Evolutionary conservation across 2,113 vertebrate genomes (phyloP).

Genomic region (Pyrgilauda ruficollis): DNA sequence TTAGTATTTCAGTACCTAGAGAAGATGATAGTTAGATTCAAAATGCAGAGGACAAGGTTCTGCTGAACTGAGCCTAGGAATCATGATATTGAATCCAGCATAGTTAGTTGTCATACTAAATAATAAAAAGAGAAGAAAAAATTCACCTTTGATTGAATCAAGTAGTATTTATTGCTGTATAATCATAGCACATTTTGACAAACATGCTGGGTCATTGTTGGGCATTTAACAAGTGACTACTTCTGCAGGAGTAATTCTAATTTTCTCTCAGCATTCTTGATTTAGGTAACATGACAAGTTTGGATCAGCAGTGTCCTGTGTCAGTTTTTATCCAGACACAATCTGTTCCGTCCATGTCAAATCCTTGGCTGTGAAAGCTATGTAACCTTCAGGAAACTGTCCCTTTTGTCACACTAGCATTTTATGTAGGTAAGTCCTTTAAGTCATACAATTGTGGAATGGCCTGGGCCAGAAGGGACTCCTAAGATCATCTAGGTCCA

Average conservation of each 20-base stretch:
- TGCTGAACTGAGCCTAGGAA: constrained; percentile 60
- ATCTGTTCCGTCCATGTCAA: background rate
- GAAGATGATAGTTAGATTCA: background rate
- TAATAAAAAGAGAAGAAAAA: background rate
- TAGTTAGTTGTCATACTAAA: background rate
- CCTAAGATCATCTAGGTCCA: background rate
- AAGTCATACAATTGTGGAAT: background rate
- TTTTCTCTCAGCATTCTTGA: background rate
- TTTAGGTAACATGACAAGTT: background rate
- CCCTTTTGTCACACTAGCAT: background rate
- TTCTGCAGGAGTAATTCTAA: background rate
- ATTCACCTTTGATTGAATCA: background rate
- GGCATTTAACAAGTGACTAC: background rate
- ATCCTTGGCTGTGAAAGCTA: background rate
- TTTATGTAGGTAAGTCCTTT: background rate
- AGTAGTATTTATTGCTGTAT: constrained; percentile 47
- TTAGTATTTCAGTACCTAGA: constrained; percentile 7
- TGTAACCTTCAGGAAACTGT: background rate
- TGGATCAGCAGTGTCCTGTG: background rate
- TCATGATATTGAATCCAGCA: background rate
- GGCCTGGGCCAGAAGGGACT: background rate
- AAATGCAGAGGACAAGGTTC: constrained; percentile 61
- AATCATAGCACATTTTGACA: constrained; percentile 17
- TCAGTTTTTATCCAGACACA: background rate
- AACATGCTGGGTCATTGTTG: background rate